Percentiles rank a stretch among this genome's conserved stretches.
Conservation (phyloP, 2,113 vertebrate species). For the Lagopus leucura region DNA sequence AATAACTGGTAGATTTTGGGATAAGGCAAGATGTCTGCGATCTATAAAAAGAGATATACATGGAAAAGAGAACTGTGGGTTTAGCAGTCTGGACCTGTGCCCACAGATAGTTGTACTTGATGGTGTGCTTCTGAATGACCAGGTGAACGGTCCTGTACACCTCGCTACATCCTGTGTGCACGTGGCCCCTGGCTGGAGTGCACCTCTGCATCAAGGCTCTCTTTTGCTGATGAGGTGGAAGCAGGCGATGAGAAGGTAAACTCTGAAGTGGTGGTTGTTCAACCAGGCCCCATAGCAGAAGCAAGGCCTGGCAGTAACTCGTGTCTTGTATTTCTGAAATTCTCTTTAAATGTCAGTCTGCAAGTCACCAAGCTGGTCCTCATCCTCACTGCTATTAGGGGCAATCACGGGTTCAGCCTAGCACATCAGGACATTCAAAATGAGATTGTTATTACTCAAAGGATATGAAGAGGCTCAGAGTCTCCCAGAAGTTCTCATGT, state of each 20-base stretch:
- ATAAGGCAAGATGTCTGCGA: background rate
- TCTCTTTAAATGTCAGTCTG: background rate
- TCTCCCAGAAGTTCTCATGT: background rate
- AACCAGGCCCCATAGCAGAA: fast-evolving
- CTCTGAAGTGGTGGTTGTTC: background rate
- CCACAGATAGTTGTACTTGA: background rate
- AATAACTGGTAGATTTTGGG: background rate
- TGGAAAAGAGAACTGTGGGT: background rate
- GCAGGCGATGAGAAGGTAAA: background rate
- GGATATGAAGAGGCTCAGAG: background rate
- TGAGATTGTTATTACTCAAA: background rate
- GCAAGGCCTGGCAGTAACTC: background rate
- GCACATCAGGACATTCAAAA: background rate
- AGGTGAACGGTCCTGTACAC: background rate
- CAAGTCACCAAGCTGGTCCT: background rate
- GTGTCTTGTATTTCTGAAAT: fast-evolving
- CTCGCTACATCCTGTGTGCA: background rate
- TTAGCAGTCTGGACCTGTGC: background rate
- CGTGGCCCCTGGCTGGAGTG: background rate
- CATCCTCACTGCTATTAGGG: background rate
- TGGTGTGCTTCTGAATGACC: background rate
- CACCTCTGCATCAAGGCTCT: background rate
- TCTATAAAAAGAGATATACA: background rate
- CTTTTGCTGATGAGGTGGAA: background rate
- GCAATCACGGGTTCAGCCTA: background rate